Evolutionary conservation across 1,140 invertebrate species (phyloP).

Genomic region (Papilio machaon): DNA sequence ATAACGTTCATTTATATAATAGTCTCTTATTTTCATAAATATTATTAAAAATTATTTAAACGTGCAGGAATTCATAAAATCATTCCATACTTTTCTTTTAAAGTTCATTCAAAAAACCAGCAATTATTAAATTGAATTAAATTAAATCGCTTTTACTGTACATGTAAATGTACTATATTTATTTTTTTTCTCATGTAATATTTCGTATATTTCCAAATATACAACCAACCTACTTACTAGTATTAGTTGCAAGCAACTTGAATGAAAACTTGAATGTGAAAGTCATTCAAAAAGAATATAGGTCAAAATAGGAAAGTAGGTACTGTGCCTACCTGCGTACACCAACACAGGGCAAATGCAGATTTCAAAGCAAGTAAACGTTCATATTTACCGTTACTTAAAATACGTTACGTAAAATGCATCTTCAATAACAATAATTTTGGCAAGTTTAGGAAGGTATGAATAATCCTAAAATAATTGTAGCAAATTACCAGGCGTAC

Average conservation of each 20-base stretch:
- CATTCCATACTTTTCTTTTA: not conserved
- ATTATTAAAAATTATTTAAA: too few relatives aligned
- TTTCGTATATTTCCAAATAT: not conserved
- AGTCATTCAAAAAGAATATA: not conserved
- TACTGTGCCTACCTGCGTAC: not conserved
- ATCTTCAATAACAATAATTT: too few relatives aligned
- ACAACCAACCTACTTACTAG: not conserved
- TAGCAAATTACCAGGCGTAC: not conserved
- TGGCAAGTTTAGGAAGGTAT: not conserved
- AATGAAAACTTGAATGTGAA: not conserved
- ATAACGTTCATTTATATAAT: too few relatives aligned
- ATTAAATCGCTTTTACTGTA: not conserved
- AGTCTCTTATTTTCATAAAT: not conserved
- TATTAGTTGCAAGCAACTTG: slow-evolving; percentile 9
- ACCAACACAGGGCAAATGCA: not conserved
- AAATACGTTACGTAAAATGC: too few relatives aligned
- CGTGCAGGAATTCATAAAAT: too few relatives aligned
- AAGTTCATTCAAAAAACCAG: not conserved
- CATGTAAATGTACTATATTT: not conserved
- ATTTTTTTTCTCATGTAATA: not conserved
- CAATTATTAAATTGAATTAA: not conserved
- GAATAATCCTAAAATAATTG: slow-evolving; percentile 16
- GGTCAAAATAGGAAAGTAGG: not conserved
- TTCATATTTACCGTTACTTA: too few relatives aligned
- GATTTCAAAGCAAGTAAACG: not conserved